Percentiles rank a stretch among this genome's conserved stretches.
phyloP scores from a whole-genome alignment of 2,797 vertebrate genomes.

The Bryconaethiops microstoma region DNA sequence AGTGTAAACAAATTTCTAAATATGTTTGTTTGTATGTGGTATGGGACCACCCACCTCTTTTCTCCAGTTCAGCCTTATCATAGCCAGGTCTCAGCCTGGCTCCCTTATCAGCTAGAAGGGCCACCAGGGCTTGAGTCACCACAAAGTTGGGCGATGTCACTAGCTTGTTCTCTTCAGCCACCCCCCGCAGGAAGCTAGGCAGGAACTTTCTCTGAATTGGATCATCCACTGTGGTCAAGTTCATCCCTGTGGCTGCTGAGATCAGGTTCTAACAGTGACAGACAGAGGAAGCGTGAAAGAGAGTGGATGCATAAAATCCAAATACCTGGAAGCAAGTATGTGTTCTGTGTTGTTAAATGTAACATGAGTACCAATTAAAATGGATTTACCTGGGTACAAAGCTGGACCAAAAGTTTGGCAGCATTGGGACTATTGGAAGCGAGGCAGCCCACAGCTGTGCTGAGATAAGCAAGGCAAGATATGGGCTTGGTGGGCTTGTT shows the following conservation, averaged over 20 bases:
- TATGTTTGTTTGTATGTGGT: not conserved
- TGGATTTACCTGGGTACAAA: conserved; percentile 88
- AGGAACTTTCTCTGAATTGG: conserved; percentile 96
- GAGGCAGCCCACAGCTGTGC: conserved; percentile 95
- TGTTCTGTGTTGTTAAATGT: not conserved
- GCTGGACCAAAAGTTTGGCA: conserved; percentile 93
- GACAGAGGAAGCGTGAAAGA: not conserved
- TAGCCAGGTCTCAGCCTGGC: conserved; percentile 89
- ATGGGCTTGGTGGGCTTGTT: conserved; percentile 93
- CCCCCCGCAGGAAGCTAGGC: conserved; percentile 93
- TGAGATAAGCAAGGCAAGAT: conserved; percentile 95
- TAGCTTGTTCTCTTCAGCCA: conserved; percentile 96
- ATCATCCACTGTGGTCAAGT: conserved; percentile 95
- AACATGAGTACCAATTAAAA: not conserved
- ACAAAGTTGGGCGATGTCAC: conserved; percentile 97
- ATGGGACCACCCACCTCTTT: conserved; percentile 83
- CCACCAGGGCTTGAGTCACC: conserved; percentile 96
- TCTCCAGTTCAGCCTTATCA: conserved; percentile 93
- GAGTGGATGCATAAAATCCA: not conserved
- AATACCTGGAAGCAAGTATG: too few species aligned
- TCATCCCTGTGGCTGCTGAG: conserved; percentile 96
- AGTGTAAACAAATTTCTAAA: not conserved
- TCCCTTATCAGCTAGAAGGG: conserved; percentile 93
- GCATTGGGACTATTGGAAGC: conserved; percentile 94
- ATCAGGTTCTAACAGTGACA: conserved; percentile 87